Percentiles rank a stretch among this genome's conserved stretches.
phyloP scores from a whole-genome alignment of 92 coral and sea anemone genomes.

The Palythoa grandis region DNA sequence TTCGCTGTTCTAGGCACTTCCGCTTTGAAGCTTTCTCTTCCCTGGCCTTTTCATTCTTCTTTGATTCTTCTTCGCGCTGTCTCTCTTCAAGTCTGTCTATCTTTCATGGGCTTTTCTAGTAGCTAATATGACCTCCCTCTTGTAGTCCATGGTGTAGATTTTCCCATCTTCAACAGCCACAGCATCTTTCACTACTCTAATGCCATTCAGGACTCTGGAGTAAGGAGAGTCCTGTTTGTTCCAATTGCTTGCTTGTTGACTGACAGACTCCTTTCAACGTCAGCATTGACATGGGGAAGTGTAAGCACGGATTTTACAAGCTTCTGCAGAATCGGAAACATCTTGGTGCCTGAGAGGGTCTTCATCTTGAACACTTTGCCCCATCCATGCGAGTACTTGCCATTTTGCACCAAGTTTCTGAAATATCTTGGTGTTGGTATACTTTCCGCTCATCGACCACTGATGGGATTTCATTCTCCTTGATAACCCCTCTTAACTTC shows the following conservation, averaged over 20 bases:
- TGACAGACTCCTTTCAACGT: slow-evolving; percentile 47
- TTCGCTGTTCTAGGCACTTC: slow-evolving; percentile 38
- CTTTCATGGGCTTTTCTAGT: slow-evolving; percentile 34
- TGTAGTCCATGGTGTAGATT: slow-evolving; percentile 39
- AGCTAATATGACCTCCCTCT: slow-evolving; percentile 30
- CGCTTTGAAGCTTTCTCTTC: slow-evolving; percentile 30
- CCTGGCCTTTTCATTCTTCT: slow-evolving; percentile 45
- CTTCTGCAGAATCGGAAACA: slow-evolving; percentile 43
- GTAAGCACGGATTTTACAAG: slow-evolving; percentile 26
- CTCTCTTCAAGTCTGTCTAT: slow-evolving; percentile 45
- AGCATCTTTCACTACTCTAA: slow-evolving; percentile 44
- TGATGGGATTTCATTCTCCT: slow-evolving; percentile 48
- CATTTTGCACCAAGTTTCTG: slow-evolving; percentile 42
- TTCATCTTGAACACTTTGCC: slow-evolving; percentile 46
- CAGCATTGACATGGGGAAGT: slow-evolving; percentile 38
- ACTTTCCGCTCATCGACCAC: slow-evolving; percentile 55
- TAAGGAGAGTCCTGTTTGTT: slow-evolving; percentile 28
- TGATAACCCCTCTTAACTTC: slow-evolving; percentile 40
- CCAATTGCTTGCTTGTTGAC: slow-evolving; percentile 54
- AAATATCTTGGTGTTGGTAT: slow-evolving; percentile 49
- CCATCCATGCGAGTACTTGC: slow-evolving; percentile 52
- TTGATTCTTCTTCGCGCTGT: slow-evolving; percentile 45
- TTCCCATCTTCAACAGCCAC: slow-evolving; percentile 48
- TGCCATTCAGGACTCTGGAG: slow-evolving; percentile 35
- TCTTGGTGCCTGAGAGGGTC: slow-evolving; percentile 49